Evolutionary conservation across 1,140 invertebrate species (phyloP).

Genomic region (Hycleus cichorii): DNA sequence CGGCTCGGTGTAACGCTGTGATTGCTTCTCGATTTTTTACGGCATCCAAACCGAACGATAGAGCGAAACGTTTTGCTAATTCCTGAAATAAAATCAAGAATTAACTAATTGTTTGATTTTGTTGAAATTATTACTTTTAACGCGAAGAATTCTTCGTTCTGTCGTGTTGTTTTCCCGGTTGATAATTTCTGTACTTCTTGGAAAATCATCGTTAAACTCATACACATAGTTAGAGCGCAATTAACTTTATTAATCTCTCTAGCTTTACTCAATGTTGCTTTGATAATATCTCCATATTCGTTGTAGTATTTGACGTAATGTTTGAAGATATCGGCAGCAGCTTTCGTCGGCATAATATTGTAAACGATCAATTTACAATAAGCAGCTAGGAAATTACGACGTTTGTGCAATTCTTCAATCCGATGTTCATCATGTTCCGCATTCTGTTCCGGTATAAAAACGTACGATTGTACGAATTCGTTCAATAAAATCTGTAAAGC

Average conservation of each 20-base stretch:
- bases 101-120: neutral
- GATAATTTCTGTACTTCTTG: constrained; percentile 50
- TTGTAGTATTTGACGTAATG: constrained; percentile 98
- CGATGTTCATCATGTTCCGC: constrained; percentile 77
- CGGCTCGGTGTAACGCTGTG: constrained; percentile 89
- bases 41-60: constrained; percentile 96
- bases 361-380: constrained; percentile 98
- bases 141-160: constrained; percentile 73
- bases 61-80: constrained; percentile 91
- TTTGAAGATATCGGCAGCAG: constrained; percentile 91
- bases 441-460: constrained; percentile 57
- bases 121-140: constrained; percentile 55
- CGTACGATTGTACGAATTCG: constrained; percentile 87
- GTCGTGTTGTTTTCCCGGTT: constrained; percentile 52
- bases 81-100: constrained; percentile 48
- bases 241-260: constrained; percentile 96
- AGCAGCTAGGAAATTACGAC: constrained; percentile 89
- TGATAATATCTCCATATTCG: constrained; percentile 99
- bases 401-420: constrained; percentile 94
- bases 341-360: constrained; percentile 88
- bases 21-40: constrained; percentile 97
- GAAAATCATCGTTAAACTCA: constrained; percentile 83
- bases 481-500: constrained; percentile 77
- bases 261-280: constrained; percentile 91
- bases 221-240: constrained; percentile 90